Base-by-base conservation (phyloP, 2,113 vertebrate genomes). In the Pomatostomus ruficeps region DNA sequence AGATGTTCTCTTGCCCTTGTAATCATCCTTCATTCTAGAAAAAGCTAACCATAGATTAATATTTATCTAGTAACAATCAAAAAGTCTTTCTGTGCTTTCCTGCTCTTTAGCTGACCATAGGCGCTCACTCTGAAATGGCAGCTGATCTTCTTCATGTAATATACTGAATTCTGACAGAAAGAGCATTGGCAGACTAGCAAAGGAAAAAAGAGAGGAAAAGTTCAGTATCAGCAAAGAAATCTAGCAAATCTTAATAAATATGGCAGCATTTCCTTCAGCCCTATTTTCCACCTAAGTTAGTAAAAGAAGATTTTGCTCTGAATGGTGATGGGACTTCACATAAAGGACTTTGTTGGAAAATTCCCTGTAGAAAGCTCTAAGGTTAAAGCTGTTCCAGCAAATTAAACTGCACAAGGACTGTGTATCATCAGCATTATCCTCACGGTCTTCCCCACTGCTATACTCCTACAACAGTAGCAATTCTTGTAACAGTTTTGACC, bases 61-160 rank as follows among this genome's bases (percentile, higher is more conserved):
- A 42, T 35, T 71, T 72, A 51, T 51, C 49, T 87, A 78, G 26
- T 2, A 59, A 29, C 15, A 86, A 92, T 35, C 31, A 35, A 36
- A 91, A 82, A 58, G n/a, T 35, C 35, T 40, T 59, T 40, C 57
- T 71, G 36, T 40, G 66, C 15, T 74, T 55, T 80, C 55, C 51
- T 61, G 36, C 49, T 79, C n/a, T 45, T 65, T 3, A 85, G 62
- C 35, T 51, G 38, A 66, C 57, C 62, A 33, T 3, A 62, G 48
- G 38, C 1, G 1, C 35, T 85, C 0, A 0, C 38, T 46, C 63
- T 54, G 74, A 42, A 67, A 40, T 0, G 2, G 52, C 38, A 80
- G 68, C 79, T 43, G 74, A 46, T 63, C 35, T 31, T 75, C 61
- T 15, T 29, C 26, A 45, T 0, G 0, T 7, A 17, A 28, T 4